These are phyloP conservation scores for Gavialis gangeticus DNA, from an alignment of 2,113 vertebrate species.

Conservation along the genomic window DNA sequence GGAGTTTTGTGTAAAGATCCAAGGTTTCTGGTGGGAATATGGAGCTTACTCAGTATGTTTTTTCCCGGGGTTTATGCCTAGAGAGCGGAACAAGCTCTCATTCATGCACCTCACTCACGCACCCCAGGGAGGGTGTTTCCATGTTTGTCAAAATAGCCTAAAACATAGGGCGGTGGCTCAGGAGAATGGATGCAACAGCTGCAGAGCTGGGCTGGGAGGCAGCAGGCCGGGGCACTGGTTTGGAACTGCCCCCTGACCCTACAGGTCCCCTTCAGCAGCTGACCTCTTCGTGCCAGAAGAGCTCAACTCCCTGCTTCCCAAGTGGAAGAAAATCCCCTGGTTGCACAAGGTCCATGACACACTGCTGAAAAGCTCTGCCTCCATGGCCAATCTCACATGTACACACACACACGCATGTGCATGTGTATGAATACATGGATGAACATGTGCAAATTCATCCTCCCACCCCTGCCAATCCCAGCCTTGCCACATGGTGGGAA, in stretches of 20 bases:
- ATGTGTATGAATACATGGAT: too few relatives aligned
- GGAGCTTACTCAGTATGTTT: background rate
- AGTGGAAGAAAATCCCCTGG: background rate
- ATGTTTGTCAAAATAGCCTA: background rate
- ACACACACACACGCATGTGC: background rate
- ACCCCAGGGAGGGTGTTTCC: background rate
- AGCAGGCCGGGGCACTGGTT: background rate
- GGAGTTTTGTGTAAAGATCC: background rate
- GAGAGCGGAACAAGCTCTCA: background rate
- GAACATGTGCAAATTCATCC: background rate
- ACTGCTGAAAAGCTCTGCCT: background rate
- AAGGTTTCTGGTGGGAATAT: background rate
- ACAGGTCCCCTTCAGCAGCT: background rate
- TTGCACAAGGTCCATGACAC: background rate
- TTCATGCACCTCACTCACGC: background rate
- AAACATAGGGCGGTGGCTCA: background rate
- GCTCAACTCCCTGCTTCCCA: background rate
- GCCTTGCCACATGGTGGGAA: background rate
- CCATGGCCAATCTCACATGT: background rate
- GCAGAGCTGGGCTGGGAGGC: background rate
- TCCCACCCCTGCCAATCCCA: background rate
- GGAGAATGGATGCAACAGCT: background rate
- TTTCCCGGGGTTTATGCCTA: background rate
- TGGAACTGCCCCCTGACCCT: background rate
- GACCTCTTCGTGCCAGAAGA: background rate